Percentiles rank a stretch among this genome's conserved stretches.
Evolutionary conservation across 2,797 vertebrate species (phyloP).

Genomic region (Coranthus polyacanthus): DNA sequence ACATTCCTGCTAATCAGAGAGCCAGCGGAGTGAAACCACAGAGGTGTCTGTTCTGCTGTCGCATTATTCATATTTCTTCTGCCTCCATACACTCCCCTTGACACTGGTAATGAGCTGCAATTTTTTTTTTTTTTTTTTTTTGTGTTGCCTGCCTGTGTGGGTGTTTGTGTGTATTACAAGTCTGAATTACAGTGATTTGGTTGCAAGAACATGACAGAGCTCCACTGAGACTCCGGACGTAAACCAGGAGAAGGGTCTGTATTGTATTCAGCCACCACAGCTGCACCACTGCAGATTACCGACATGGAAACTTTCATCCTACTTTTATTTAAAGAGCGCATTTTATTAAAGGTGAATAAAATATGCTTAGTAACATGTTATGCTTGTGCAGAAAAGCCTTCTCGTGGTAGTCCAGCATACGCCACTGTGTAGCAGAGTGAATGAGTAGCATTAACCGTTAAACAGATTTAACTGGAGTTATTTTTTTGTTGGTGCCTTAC

Average conservation of each 20-base stretch:
- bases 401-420: too few relatives aligned
- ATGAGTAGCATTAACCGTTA: too few relatives aligned
- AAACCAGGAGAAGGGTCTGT: constrained; percentile 60
- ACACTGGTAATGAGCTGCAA: constrained; percentile 57
- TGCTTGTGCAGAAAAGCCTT: too few relatives aligned
- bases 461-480: too few relatives aligned
- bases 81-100: constrained; percentile 32
- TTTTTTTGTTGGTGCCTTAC: too few relatives aligned
- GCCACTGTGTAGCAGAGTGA: too few relatives aligned
- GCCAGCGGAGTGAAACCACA: constrained; percentile 55
- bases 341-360: too few relatives aligned
- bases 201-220: constrained; percentile 53
- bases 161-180: constrained; percentile 48
- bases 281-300: constrained; percentile 42
- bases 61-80: constrained; percentile 55
- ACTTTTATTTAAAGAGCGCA: too few relatives aligned
- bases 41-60: constrained; percentile 65
- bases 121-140: constrained; percentile 22
- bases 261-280: constrained; percentile 46
- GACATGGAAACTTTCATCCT: constrained; percentile 57
- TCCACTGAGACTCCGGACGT: constrained; percentile 51
- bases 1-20: constrained; percentile 70
- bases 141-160: constrained; percentile 11
- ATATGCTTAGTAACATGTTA: too few relatives aligned
- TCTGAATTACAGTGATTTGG: constrained; percentile 48